These are phyloP conservation scores for Columba guinea DNA, from an alignment of 2,797 vertebrate species.

Conservation along the genomic window DNA sequence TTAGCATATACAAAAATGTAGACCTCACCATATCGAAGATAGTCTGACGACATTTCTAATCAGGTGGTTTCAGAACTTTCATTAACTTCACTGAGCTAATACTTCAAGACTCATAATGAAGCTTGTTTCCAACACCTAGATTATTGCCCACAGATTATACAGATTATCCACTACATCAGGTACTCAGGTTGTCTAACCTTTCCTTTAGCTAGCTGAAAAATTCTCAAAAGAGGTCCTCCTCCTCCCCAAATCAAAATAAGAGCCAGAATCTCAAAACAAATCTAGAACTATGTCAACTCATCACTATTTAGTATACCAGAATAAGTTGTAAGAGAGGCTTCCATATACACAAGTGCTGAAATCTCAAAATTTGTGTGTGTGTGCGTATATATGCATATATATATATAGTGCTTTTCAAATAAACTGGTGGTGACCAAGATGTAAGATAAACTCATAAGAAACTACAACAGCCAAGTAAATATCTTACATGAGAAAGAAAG, in stretches of 20 bases:
- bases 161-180: fast-evolving
- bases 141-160: neutral
- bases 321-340: neutral
- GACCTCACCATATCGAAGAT: neutral
- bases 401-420: neutral
- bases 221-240: neutral
- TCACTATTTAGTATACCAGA: neutral
- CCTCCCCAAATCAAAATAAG: neutral
- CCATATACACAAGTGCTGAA: neutral
- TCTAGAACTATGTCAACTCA: neutral
- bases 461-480: neutral
- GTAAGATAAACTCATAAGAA: neutral
- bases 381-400: no score
- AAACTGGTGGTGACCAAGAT: neutral
- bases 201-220: neutral
- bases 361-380: neutral
- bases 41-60: neutral
- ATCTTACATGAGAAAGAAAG: neutral
- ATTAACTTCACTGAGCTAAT: neutral
- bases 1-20: neutral
- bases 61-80: neutral
- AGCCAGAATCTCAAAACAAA: neutral
- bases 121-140: neutral
- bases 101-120: neutral
- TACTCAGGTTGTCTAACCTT: neutral